Conservation (phyloP, 2,888 invertebrate genomes). For the Oxyscelio sp. region DNA sequence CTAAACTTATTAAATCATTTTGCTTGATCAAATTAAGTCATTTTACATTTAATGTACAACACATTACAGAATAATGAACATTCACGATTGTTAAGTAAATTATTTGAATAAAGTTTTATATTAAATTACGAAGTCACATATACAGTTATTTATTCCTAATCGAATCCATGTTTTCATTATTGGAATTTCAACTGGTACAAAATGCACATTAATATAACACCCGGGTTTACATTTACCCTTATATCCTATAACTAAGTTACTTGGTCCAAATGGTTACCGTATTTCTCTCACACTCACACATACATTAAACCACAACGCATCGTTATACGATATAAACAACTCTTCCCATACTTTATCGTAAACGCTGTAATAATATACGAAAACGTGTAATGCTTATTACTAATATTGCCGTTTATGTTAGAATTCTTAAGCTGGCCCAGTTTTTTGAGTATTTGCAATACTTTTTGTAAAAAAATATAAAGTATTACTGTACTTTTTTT, state of each 20-base stretch:
- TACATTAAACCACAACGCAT: conserved; percentile 51
- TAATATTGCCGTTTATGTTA: conserved; percentile 41
- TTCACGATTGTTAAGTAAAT: background rate
- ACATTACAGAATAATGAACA: background rate
- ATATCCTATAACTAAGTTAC: conserved; percentile 61
- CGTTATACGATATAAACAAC: conserved; percentile 54
- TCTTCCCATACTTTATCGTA: conserved; percentile 58
- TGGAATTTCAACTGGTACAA: conserved; percentile 49
- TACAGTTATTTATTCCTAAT: conserved; percentile 45
- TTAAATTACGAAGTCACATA: background rate
- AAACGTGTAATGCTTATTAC: conserved; percentile 49
- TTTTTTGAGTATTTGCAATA: no score
- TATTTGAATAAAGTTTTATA: conserved; percentile 13
- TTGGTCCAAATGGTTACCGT: conserved; percentile 57
- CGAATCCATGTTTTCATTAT: conserved; percentile 54
- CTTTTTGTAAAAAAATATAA: no score
- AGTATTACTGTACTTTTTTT: no score
- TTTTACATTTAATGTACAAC: no score
- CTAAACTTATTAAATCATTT: no score
- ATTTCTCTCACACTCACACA: conserved; percentile 51
- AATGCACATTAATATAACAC: conserved; percentile 55
- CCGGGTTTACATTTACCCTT: conserved; percentile 51
- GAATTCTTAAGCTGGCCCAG: conserved; percentile 9
- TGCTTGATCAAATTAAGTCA: no score
- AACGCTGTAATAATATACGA: conserved; percentile 45